phyloP scores from a whole-genome alignment of 2,888 invertebrate species.

The Lasioglossum marginatum region DNA sequence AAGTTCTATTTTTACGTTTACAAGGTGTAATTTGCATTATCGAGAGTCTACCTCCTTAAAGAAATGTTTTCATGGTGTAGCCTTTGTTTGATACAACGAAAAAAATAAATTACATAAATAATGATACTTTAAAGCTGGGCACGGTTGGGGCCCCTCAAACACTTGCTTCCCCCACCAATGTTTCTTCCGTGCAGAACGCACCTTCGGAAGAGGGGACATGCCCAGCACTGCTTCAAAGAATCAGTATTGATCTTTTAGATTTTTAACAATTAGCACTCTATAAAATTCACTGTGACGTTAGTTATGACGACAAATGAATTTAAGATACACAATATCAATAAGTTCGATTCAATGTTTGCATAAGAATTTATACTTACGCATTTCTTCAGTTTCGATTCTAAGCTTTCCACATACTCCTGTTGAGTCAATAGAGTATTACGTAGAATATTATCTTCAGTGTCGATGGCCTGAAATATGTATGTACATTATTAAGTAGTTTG shows the following conservation, averaged over 20 bases:
- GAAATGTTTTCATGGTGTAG: neutral
- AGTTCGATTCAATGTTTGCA: neutral
- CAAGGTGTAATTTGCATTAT: too few relatives aligned
- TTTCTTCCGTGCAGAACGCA: too few relatives aligned
- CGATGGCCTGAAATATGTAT: slow-evolving; percentile 34
- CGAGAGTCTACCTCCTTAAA: neutral
- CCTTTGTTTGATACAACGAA: neutral
- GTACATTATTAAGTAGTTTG: neutral
- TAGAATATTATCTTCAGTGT: slow-evolving; percentile 35
- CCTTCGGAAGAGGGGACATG: too few relatives aligned
- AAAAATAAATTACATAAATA: neutral
- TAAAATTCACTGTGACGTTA: neutral
- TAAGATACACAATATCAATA: neutral
- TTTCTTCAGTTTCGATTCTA: slow-evolving; percentile 36
- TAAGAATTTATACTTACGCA: slow-evolving; percentile 36
- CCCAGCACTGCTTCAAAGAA: neutral
- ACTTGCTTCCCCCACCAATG: too few relatives aligned
- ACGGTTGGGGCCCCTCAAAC: too few relatives aligned
- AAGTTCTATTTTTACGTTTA: too few relatives aligned
- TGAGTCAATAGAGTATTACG: slow-evolving; percentile 49
- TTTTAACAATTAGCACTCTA: neutral
- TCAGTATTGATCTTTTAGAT: neutral
- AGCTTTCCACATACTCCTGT: slow-evolving; percentile 42
- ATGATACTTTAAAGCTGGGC: neutral
- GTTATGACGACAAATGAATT: too few relatives aligned